Conservation (phyloP, 2,113 vertebrate species). For the Condylura cristata region DNA sequence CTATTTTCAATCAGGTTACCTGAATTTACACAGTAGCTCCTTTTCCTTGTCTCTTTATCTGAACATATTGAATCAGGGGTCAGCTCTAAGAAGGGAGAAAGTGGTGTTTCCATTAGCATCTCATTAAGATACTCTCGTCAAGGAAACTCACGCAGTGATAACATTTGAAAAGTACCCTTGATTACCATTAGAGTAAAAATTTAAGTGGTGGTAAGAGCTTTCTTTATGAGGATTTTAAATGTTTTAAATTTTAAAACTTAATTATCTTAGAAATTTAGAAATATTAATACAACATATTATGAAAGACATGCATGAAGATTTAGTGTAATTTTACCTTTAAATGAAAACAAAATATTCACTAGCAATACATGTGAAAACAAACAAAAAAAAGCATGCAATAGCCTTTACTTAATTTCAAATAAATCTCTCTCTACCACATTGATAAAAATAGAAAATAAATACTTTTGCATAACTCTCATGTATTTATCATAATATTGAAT, state of each 20-base stretch:
- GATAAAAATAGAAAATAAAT: not conserved
- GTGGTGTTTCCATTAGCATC: not conserved
- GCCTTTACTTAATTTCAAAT: not conserved
- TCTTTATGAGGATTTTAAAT: not conserved
- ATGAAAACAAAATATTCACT: not conserved
- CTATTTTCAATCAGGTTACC: not conserved
- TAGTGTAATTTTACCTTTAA: not conserved
- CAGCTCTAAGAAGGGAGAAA: not conserved
- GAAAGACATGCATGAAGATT: not conserved
- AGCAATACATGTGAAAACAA: not conserved
- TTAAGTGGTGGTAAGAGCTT: not conserved
- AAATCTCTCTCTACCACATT: not conserved
- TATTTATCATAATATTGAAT: not conserved
- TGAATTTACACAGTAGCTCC: not conserved
- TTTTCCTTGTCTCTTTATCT: not conserved
- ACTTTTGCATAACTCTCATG: not conserved
- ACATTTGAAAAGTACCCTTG: not conserved
- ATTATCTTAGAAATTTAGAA: not conserved
- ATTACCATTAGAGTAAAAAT: not conserved
- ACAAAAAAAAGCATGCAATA: too few species aligned
- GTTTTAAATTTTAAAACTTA: slow-evolving; percentile 17
- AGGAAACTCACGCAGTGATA: not conserved
- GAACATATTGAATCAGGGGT: not conserved
- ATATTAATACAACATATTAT: not conserved
- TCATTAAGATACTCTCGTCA: not conserved